Conservation (phyloP, 2,113 vertebrate genomes). For the Merops nubicus region DNA sequence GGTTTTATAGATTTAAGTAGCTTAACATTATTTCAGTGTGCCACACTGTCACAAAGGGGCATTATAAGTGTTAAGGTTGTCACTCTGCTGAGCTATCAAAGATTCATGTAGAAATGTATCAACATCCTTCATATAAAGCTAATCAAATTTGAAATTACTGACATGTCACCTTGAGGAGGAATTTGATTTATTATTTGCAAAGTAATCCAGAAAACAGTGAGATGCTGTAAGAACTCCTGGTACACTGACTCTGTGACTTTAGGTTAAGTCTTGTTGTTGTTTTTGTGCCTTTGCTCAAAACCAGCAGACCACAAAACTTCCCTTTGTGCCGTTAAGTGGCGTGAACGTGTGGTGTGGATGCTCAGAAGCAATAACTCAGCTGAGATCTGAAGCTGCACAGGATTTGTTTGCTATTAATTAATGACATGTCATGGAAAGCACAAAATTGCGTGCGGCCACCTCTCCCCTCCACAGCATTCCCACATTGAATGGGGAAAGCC, state of each 20-base stretch:
- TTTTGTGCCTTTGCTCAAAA: neutral
- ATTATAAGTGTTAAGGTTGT: slow-evolving; percentile 70
- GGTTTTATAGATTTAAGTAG: neutral
- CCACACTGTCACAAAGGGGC: slow-evolving; percentile 12
- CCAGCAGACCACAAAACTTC: neutral
- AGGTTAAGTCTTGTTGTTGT: neutral
- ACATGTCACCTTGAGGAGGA: slow-evolving; percentile 36
- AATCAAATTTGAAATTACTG: slow-evolving; percentile 77
- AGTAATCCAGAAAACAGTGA: slow-evolving; percentile 32
- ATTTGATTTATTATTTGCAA: slow-evolving; percentile 55
- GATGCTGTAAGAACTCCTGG: neutral
- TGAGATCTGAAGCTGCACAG: neutral
- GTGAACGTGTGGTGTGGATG: neutral
- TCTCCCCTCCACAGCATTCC: neutral
- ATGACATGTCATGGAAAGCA: neutral
- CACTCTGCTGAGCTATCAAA: slow-evolving; percentile 48
- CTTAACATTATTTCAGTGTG: neutral
- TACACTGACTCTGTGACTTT: neutral
- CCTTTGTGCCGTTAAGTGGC: neutral
- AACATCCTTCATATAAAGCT: slow-evolving; percentile 61
- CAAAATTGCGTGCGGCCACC: fast-evolving
- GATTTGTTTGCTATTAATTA: neutral
- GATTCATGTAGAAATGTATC: slow-evolving; percentile 54
- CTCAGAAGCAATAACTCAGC: neutral
- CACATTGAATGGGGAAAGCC: neutral